A percentile compares a stretch with the other conserved stretches of the same genome.
These are phyloP conservation scores for Amblyornis subalaris DNA, from an alignment of 2,113 vertebrate genomes.

Conservation along the genomic window DNA sequence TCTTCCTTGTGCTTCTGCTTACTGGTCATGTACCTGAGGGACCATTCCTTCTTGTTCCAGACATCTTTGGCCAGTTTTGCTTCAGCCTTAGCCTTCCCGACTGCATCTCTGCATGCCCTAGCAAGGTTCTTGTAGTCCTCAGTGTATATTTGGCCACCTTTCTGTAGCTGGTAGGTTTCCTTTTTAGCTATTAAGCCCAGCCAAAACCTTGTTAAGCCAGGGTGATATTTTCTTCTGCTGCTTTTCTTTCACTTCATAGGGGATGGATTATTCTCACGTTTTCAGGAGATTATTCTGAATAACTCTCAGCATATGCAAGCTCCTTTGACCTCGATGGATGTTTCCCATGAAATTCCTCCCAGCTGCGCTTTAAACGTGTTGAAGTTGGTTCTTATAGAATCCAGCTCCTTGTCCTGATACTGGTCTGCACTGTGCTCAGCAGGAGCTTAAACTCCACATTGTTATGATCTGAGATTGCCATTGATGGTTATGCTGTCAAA, in stretches of 20 bases:
- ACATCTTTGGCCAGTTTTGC: neutral
- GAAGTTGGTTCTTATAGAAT: neutral
- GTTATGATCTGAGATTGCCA: neutral
- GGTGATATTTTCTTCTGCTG: neutral
- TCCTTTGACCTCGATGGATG: neutral
- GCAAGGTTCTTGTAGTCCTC: neutral
- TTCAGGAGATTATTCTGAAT: neutral
- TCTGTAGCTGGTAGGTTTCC: neutral
- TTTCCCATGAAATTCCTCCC: neutral
- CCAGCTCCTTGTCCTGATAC: neutral
- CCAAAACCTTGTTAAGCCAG: neutral
- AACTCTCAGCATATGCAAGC: neutral
- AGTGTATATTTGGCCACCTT: neutral
- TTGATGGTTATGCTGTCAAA: neutral
- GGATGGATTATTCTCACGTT: neutral
- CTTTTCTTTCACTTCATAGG: neutral
- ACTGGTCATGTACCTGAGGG: too few species aligned
- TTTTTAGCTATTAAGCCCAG: neutral
- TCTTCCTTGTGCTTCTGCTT: too few species aligned
- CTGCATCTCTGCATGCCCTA: neutral
- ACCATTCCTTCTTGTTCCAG: neutral
- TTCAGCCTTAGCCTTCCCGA: neutral
- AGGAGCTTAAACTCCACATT: neutral
- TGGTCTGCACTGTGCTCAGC: neutral
- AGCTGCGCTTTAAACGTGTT: neutral